Evolutionary conservation across 2,888 invertebrate genomes (phyloP), one percentile per base, ranked within the genome.

Genomic region (Lasioglossum malachurum): DNA sequence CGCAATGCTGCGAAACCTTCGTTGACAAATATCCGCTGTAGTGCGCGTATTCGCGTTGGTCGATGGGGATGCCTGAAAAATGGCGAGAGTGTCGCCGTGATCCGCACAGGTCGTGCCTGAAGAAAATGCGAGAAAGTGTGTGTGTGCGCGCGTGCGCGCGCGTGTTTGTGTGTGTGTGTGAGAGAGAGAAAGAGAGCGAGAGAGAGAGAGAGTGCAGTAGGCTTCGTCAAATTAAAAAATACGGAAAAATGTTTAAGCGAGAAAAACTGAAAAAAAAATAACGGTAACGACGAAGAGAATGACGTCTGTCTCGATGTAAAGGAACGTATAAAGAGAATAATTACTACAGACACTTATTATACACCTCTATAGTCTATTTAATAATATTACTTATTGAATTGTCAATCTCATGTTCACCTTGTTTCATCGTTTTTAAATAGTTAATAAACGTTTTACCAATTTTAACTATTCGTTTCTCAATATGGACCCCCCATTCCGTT

Each of bases 371-470:
- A 95, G 94, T 94, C 94, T 95, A 94, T 94, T 94, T 94, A 94
- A 94, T 94, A 93, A 94, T 94, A 94, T 94, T 94, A 94, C 94
- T 93, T 94, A 94, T 94, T 94, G 94, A 94, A 94, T 94, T 94
- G 94, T 94, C 94, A 94, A 94, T 94, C 93, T 94, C 94, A 94
- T 95, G 94, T 95, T 94, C 94, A 95, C 94, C 93, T 95, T 95
- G 94, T 94, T 95, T 95, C 94, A 94, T 95, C 94, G 94, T 94
- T 95, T 95, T 94, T 94, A 94, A 95, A 94, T 94, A 94, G 94
- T 94, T 94, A 94, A 94, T 94, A 94, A 94, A 94, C 94, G 94
- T 94, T 94, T 94, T 94, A 94, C 94, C 94, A 94, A 94, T 94
- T 94, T 94, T 94, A 94, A 74, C 44, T 46, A 12, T n/a, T 71